These are phyloP conservation scores for Microdon myrmicae DNA, from an alignment of 2,888 invertebrate species.

Conservation along the genomic window DNA sequence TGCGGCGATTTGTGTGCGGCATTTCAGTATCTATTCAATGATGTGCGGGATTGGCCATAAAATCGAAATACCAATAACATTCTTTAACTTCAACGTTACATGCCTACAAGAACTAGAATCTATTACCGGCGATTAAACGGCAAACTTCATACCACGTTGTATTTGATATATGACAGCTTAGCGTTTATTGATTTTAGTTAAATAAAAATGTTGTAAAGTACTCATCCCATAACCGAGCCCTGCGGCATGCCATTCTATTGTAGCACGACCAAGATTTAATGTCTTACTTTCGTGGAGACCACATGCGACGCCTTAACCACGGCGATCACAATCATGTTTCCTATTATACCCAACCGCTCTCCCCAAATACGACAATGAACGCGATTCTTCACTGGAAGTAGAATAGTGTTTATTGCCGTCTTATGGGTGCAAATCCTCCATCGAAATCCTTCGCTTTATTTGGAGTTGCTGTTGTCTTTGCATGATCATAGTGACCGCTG, in stretches of 20 bases:
- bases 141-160: not conserved
- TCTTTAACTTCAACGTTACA: conserved; percentile 14
- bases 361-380: conserved; percentile 11
- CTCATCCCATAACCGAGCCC: not conserved
- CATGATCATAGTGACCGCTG: conserved; percentile 28
- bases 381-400: conserved; percentile 19
- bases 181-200: conserved; percentile 15
- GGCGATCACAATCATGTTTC: not conserved
- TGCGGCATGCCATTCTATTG: conserved; percentile 6
- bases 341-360: conserved; percentile 7
- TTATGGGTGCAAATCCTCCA: conserved; percentile 46
- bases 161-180: conserved; percentile 21
- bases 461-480: conserved; percentile 32
- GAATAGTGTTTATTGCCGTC: conserved; percentile 32
- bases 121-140: conserved; percentile 7
- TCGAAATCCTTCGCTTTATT: conserved; percentile 33
- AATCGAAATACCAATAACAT: conserved; percentile 28
- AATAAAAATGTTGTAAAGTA: conserved; percentile 8
- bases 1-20: conserved; percentile 45
- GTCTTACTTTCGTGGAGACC: not conserved
- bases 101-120: conserved; percentile 22
- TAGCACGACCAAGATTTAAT: not conserved
- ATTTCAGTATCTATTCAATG: conserved; percentile 36
- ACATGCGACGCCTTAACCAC: not conserved
- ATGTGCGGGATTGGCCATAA: conserved; percentile 45